phyloP scores from a whole-genome alignment of 1,140 invertebrate species.

The Macrocentrus cingulum region DNA sequence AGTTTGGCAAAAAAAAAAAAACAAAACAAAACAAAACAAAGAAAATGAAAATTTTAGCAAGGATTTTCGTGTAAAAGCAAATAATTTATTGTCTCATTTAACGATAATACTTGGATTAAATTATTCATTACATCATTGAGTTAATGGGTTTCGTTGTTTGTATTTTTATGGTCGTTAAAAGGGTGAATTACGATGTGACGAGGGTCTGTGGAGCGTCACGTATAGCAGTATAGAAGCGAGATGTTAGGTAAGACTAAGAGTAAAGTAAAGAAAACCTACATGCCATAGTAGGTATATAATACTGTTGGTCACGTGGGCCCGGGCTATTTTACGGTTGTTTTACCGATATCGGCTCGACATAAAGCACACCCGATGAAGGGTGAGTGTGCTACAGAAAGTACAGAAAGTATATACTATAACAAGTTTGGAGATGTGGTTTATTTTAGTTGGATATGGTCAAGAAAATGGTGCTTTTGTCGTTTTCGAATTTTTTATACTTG shows the following conservation, averaged over 20 bases:
- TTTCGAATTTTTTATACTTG: too few relatives aligned
- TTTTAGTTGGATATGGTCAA: too few relatives aligned
- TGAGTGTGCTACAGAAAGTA: too few relatives aligned
- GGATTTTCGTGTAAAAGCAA: too few relatives aligned
- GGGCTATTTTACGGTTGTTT: neutral
- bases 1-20: too few relatives aligned
- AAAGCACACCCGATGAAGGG: too few relatives aligned
- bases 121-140: conserved; percentile 2
- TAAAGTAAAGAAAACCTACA: too few relatives aligned
- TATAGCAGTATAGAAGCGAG: neutral
- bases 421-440: neutral
- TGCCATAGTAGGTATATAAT: too few relatives aligned
- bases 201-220: conserved; percentile 8
- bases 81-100: too few relatives aligned
- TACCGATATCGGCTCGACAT: neutral
- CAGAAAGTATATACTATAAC: neutral
- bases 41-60: too few relatives aligned
- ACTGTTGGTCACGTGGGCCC: neutral
- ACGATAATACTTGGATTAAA: neutral
- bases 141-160: conserved; percentile 10
- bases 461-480: too few relatives aligned
- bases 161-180: conserved; percentile 27
- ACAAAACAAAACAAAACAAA: too few relatives aligned
- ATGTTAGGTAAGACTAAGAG: neutral
- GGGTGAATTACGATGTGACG: conserved; percentile 25